Evolutionary conservation across 2,888 invertebrate species (phyloP).

Genomic region (Caenorhabditis auriculariae): DNA sequence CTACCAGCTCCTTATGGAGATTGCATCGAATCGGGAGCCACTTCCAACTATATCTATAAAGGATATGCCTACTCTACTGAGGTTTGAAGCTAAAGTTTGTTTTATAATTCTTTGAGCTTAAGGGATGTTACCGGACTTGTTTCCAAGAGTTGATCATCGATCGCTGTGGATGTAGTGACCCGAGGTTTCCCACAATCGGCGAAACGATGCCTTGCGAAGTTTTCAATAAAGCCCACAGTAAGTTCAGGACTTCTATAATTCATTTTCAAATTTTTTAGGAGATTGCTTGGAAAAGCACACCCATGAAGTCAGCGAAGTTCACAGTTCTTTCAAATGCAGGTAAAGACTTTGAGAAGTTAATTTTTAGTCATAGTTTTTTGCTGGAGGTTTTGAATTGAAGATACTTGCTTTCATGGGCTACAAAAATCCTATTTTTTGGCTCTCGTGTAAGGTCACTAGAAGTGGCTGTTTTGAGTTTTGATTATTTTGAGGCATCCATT

Average conservation of each 20-base stretch:
- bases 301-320: constrained; percentile 48
- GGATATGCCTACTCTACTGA: constrained; percentile 56
- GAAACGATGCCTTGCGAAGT: constrained; percentile 52
- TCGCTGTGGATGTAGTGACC: constrained; percentile 59
- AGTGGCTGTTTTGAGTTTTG: no score
- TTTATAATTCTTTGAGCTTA: constrained; percentile 10
- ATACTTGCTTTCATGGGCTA: no score
- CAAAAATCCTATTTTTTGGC: no score
- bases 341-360: neutral
- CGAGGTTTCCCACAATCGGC: constrained; percentile 55
- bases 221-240: constrained; percentile 49
- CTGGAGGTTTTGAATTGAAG: no score
- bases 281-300: constrained; percentile 57
- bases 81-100: no score
- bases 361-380: constrained; percentile 1
- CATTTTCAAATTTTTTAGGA: no score
- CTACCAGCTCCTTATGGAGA: constrained; percentile 60
- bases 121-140: constrained; percentile 61
- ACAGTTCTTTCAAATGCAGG: constrained; percentile 46
- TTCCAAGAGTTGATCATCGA: constrained; percentile 56
- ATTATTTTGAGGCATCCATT: no score
- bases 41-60: constrained; percentile 55
- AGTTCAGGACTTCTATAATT: no score
- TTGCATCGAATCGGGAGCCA: constrained; percentile 45
- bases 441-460: no score